Conservation (phyloP, 2,797 vertebrate genomes). For the Notamacropus eugenii region DNA sequence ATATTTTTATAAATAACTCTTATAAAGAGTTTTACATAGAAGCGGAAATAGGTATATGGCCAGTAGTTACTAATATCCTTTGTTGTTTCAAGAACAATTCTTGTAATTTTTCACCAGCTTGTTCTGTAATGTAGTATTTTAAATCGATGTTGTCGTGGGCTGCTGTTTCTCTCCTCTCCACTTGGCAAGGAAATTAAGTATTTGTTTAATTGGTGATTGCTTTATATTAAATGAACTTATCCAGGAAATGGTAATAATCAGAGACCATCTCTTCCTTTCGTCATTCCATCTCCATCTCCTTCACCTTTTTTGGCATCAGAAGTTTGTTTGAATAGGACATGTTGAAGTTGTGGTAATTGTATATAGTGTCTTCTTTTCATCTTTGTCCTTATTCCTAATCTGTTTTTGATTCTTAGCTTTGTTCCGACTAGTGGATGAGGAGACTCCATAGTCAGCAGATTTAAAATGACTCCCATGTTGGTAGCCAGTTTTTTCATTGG, state of each 20-base stretch:
- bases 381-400: background rate
- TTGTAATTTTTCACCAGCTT: background rate
- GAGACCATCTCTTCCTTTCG: background rate
- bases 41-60: background rate
- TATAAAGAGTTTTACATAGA: background rate
- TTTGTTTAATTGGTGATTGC: background rate
- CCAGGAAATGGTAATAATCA: background rate
- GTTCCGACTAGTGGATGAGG: background rate
- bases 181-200: background rate
- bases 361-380: background rate
- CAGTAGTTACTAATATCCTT: background rate
- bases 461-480: background rate
- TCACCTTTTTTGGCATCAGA: background rate
- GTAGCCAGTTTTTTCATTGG: background rate
- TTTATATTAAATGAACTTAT: background rate
- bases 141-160: background rate
- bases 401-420: background rate
- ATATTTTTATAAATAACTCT: background rate
- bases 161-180: background rate
- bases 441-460: background rate
- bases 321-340: background rate
- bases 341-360: background rate
- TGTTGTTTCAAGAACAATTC: background rate
- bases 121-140: background rate
- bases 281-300: background rate